These are phyloP conservation scores for Hypena proboscidalis DNA, from an alignment of 2,888 invertebrate species.

Conservation along the genomic window DNA sequence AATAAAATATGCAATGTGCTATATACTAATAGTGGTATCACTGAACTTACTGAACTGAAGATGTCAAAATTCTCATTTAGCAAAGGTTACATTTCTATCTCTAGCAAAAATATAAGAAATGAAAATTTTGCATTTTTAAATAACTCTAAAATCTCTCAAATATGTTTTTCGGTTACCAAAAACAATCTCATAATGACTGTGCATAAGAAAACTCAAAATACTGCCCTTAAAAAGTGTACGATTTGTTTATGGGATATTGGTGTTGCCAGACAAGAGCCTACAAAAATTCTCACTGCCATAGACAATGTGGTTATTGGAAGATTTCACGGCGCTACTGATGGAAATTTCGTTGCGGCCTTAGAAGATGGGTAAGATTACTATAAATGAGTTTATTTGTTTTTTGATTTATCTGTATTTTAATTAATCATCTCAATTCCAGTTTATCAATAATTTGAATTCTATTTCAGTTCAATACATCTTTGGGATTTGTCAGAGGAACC, in stretches of 20 bases:
- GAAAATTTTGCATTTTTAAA: slow-evolving; percentile 52
- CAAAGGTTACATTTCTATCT: slow-evolving; percentile 60
- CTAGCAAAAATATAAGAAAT: slow-evolving; percentile 47
- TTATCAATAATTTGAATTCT: too few relatives aligned
- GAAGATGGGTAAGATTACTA: slow-evolving; percentile 65
- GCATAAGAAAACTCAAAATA: slow-evolving; percentile 51
- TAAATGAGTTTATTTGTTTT: background rate
- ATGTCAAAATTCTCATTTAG: slow-evolving; percentile 67
- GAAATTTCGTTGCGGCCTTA: slow-evolving; percentile 70
- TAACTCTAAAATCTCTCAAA: slow-evolving; percentile 53
- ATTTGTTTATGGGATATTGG: slow-evolving; percentile 74
- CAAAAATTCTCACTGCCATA: slow-evolving; percentile 67
- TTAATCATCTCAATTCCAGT: too few relatives aligned
- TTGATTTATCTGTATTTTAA: too few relatives aligned
- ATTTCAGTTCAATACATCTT: slow-evolving; percentile 71
- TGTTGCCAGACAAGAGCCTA: slow-evolving; percentile 61
- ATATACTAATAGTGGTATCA: slow-evolving; percentile 57
- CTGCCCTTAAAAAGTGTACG: slow-evolving; percentile 49
- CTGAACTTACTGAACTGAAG: slow-evolving; percentile 52
- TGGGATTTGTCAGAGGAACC: slow-evolving; percentile 76
- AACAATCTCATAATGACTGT: slow-evolving; percentile 65
- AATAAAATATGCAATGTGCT: slow-evolving; percentile 61
- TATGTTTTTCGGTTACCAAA: slow-evolving; percentile 65
- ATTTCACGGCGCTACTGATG: slow-evolving; percentile 64
- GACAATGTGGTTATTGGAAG: slow-evolving; percentile 64